Evolutionary conservation across 2,113 vertebrate genomes (phyloP).

Genomic region (Parotia lawesii): DNA sequence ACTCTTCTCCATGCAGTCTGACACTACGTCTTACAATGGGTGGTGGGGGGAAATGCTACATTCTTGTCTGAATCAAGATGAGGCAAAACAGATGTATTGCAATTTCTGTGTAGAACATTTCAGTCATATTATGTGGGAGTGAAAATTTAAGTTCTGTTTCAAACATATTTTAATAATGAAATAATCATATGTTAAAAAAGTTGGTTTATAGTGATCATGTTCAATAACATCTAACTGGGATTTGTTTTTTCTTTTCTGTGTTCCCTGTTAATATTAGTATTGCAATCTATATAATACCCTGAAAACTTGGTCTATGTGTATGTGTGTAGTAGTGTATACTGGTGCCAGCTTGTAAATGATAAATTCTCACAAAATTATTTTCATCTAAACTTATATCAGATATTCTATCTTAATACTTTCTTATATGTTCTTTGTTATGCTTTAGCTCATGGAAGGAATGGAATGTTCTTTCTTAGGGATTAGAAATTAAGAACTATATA

Average conservation of each 20-base stretch:
- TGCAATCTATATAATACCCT: neutral
- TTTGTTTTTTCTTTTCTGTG: neutral
- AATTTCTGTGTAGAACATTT: neutral
- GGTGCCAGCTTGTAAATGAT: neutral
- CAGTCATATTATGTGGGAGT: neutral
- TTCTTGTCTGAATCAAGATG: neutral
- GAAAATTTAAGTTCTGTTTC: neutral
- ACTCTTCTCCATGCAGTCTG: neutral
- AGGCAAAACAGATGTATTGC: neutral
- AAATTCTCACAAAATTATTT: neutral
- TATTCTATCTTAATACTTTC: neutral
- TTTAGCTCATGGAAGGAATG: neutral
- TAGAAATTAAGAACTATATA: neutral
- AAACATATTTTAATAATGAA: neutral
- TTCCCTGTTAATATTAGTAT: neutral
- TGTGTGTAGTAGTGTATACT: neutral
- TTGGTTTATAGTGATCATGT: neutral
- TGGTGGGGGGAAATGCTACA: neutral
- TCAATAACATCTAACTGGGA: neutral
- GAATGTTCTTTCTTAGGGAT: neutral
- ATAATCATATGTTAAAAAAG: neutral
- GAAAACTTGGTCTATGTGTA: neutral
- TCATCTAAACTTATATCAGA: neutral
- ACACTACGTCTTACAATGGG: neutral
- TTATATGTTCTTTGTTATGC: neutral